Evolutionary conservation across 2,113 vertebrate genomes (phyloP), one percentile per base, ranked within the genome.

Genomic region (Pogonocichla stellata): DNA sequence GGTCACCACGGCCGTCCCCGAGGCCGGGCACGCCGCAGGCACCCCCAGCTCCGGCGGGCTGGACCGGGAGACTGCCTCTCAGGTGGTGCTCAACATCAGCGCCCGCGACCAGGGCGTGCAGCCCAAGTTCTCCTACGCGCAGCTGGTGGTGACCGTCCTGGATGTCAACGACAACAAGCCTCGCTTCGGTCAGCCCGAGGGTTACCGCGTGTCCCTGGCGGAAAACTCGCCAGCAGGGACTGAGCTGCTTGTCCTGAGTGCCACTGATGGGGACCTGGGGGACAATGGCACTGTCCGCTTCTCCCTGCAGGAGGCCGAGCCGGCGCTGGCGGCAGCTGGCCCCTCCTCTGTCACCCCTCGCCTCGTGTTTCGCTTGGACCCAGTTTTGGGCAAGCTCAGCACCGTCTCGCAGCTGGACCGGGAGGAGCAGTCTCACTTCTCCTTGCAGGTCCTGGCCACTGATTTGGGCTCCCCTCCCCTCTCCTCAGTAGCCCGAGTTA

Each of bases 141-240:
- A 98, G 89, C 97, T 99, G 24, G 97, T 99, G 28, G 99, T 99
- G 50, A 99, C 97, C 61, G 97, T 99, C 58, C 96, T 98, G 43
- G 99, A 99, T 17, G 98, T 99, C 70, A 99, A 99, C 5, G 99
- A 99, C 75, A 99, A 99, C 79, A 98, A 98, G 66, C 99, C 99
- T 48, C 96, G 92, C 0, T 99, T 99, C 19, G 96, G 98, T 14
- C 99, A 98, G 64, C 96, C 98, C 0, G 96, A 97, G 79, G 97
- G 98, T 4, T 99, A 99, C 89, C 97, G 96, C 8, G 97, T 99
- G 40, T 98, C 98, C 19, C 64, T 99, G 93, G 95, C 98, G 85
- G 99, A 99, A 96, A 99, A 99, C 51, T 98, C 98, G 19, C 98
- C 98, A 0, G 96, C 98, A 1, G 99, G 99, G 56, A 99, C 98